Percentiles rank a stretch among this genome's conserved stretches.
Conservation (phyloP, 2,888 invertebrate species). For the Glaucopsyche alexis region DNA sequence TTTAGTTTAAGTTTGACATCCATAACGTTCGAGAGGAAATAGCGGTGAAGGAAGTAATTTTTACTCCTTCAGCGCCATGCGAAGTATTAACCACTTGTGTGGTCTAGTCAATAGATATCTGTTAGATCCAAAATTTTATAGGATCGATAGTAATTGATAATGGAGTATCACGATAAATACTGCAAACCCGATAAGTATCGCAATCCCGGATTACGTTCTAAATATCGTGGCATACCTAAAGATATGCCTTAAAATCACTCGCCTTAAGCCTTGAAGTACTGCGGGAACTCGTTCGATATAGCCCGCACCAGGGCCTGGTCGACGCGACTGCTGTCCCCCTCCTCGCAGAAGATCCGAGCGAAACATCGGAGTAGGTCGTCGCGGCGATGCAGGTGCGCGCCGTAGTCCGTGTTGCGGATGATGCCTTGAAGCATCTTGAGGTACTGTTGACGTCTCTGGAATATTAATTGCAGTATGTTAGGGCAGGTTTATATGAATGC, state of each 20-base stretch:
- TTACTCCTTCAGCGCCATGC: no score
- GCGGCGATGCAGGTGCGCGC: conserved; percentile 87
- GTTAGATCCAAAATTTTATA: not conserved
- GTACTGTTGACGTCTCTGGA: conserved; percentile 87
- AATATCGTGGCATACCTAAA: no score
- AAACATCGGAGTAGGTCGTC: conserved; percentile 92
- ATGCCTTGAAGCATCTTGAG: conserved; percentile 89
- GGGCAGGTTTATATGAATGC: no score
- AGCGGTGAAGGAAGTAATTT: no score
- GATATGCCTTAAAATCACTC: no score
- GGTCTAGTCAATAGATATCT: no score
- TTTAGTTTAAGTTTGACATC: no score
- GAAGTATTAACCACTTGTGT: no score
- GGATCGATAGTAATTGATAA: not conserved
- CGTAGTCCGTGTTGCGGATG: conserved; percentile 89
- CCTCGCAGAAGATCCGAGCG: conserved; percentile 92
- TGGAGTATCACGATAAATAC: no score
- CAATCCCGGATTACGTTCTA: no score
- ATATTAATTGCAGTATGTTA: conserved; percentile 19
- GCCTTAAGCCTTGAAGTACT: conserved; percentile 83
- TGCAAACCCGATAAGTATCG: no score
- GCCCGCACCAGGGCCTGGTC: conserved; percentile 90
- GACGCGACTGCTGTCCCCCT: conserved; percentile 84
- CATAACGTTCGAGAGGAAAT: no score
- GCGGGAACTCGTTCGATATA: conserved; percentile 92